Evolutionary conservation across 2,797 vertebrate species (phyloP).

Genomic region (Anableps anableps): DNA sequence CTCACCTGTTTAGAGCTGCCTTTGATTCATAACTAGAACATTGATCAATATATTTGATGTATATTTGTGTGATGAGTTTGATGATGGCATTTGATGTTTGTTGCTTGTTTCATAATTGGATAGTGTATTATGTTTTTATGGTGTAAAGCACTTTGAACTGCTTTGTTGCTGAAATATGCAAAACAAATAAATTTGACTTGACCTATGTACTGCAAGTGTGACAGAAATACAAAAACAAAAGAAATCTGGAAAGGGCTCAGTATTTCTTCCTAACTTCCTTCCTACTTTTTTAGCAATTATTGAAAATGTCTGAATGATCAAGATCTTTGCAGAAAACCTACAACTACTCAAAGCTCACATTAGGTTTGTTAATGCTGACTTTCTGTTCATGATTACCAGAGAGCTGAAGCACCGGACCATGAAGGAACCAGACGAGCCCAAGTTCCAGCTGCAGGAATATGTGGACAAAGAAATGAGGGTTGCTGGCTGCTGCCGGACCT

Average conservation of each 20-base stretch:
- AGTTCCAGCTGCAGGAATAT: slow-evolving; percentile 93
- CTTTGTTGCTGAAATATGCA: too few species aligned
- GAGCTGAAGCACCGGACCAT: slow-evolving; percentile 92
- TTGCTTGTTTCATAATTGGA: too few species aligned
- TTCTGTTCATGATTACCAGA: slow-evolving; percentile 69
- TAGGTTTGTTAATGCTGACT: background rate
- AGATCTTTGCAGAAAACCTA: background rate
- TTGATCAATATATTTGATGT: too few species aligned
- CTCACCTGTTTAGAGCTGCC: too few species aligned
- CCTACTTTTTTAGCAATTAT: background rate
- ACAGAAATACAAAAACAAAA: background rate
- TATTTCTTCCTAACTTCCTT: background rate
- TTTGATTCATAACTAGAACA: too few species aligned
- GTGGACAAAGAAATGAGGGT: slow-evolving; percentile 90
- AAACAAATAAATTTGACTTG: too few species aligned
- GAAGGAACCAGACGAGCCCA: slow-evolving; percentile 87
- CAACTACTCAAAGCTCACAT: background rate
- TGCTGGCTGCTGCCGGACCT: slow-evolving; percentile 88
- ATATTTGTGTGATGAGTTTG: too few species aligned
- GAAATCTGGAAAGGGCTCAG: background rate
- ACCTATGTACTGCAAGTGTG: too few species aligned
- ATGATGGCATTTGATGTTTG: too few species aligned
- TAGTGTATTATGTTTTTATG: too few species aligned
- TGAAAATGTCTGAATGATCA: background rate
- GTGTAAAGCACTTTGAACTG: too few species aligned